Base-by-base conservation (phyloP, 2,797 vertebrate genomes). In the Squalus acanthias region DNA sequence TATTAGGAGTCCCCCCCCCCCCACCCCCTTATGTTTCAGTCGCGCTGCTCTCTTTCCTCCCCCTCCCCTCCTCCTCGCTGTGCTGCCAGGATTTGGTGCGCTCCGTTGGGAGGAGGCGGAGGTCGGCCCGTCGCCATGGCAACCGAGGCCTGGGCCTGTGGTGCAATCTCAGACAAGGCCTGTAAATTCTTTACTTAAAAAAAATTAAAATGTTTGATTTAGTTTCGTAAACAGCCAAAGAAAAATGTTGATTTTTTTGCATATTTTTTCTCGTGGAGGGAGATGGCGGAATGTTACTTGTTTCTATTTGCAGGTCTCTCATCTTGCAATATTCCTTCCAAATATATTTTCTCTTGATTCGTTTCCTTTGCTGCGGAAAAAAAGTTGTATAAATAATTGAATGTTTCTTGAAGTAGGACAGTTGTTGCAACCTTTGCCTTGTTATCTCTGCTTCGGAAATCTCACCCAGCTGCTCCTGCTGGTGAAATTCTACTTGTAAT, bases 341-440 rank as follows among this genome's bases (percentile, higher is more conserved):
- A 89, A 60, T 93, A 67, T 22, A 2, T 63, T 63, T 72, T 22
- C 3, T 72, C 13, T 57, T 53, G 12, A 7, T 53, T 24, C 22
- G 65, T 67, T 33, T 29, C 6, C 26, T 39, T 92, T 92, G 5
- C 89, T 65, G 33, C 33, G 39, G 39, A 57, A 63, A 67, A 93
- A 93, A 67, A 65, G n/a, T 91, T 93, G 63, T 65, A 65, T 65
- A 39, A 67, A 93, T 93, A 93, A 93, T 65, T 65, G 39, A 93
- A 46, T 46, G 63, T 67, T 29, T 15, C 13, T 65, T 17, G 1
- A 12, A 24, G 7, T 93, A 39, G 63, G 22, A 67, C 33, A 20
- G 33, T 63, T 46, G 63, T 67, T 65, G 57, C 33, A 63, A 2
- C 60, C 13, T 65, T 57, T 92, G 8, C 1, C 63, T 85, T 85